Conservation (phyloP, 2,888 invertebrate genomes). For the Erebia ligea region DNA sequence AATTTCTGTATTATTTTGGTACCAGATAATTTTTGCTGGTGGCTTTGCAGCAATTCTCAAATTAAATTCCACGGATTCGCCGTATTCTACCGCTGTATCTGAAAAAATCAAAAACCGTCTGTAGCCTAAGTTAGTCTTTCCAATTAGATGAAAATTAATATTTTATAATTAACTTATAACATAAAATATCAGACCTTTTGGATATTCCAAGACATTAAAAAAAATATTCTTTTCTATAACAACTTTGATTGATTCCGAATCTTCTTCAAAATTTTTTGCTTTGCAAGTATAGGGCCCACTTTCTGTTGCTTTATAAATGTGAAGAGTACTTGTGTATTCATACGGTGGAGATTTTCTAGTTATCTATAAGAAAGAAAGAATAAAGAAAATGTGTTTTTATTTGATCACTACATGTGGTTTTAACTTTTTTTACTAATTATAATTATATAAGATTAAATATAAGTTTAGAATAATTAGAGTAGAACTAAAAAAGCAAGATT, state of each 20-base stretch:
- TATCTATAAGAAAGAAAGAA: constrained; percentile 34
- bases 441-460: too few relatives aligned
- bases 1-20: constrained; percentile 42
- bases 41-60: constrained; percentile 54
- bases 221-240: constrained; percentile 35
- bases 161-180: neutral
- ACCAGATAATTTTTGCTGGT: constrained; percentile 52
- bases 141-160: neutral
- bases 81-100: constrained; percentile 50
- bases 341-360: constrained; percentile 49
- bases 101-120: constrained; percentile 26
- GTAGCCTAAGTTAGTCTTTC: neutral
- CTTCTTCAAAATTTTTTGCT: constrained; percentile 50
- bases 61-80: constrained; percentile 41
- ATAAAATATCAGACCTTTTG: constrained; percentile 18
- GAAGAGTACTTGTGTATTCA: constrained; percentile 51
- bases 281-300: constrained; percentile 54
- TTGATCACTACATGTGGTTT: too few relatives aligned
- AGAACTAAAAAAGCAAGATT: too few relatives aligned
- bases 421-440: too few relatives aligned
- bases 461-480: too few relatives aligned
- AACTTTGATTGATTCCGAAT: constrained; percentile 42
- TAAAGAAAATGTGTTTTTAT: too few relatives aligned
- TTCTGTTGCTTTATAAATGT: constrained; percentile 46
- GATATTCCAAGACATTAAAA: constrained; percentile 40